phyloP scores from a whole-genome alignment of 2,888 invertebrate species.

The Drosophila neonasuta region DNA sequence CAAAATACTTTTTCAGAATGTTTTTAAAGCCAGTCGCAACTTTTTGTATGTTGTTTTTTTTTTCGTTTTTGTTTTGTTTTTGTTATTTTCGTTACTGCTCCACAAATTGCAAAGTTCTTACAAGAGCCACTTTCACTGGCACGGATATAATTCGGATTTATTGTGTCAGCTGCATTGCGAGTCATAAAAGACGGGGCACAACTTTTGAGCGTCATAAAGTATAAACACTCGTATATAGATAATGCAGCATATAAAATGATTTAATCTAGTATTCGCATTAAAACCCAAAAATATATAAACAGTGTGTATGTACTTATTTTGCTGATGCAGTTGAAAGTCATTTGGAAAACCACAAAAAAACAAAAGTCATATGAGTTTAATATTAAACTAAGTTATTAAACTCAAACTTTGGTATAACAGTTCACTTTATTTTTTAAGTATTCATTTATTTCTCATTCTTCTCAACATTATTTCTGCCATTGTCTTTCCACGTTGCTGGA shows the following conservation, averaged over 20 bases:
- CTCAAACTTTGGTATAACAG: background rate
- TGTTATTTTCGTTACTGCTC: constrained; percentile 30
- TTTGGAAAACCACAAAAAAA: background rate
- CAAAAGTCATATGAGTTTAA: background rate
- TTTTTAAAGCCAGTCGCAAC: constrained; percentile 42
- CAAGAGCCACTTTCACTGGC: constrained; percentile 33
- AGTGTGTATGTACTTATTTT: too few relatives aligned
- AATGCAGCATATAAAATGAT: constrained; percentile 20
- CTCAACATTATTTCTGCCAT: background rate
- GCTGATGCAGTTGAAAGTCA: too few relatives aligned
- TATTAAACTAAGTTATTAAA: background rate
- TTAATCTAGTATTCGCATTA: constrained; percentile 18
- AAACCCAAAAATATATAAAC: background rate
- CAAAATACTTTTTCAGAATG: constrained; percentile 39
- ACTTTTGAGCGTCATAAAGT: constrained; percentile 51
- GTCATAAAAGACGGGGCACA: constrained; percentile 45
- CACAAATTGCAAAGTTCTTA: constrained; percentile 57
- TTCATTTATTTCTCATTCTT: background rate
- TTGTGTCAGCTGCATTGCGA: constrained; percentile 46
- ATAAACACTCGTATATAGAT: constrained; percentile 20
- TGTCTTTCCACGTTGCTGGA: background rate
- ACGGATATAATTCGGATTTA: constrained; percentile 60
- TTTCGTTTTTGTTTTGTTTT: background rate
- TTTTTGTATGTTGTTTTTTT: constrained; percentile 32
- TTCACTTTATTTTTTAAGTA: background rate